Percentiles rank a stretch among this genome's conserved stretches.
Evolutionary conservation across 2,113 vertebrate species (phyloP).

Genomic region (Mirounga angustirostris): DNA sequence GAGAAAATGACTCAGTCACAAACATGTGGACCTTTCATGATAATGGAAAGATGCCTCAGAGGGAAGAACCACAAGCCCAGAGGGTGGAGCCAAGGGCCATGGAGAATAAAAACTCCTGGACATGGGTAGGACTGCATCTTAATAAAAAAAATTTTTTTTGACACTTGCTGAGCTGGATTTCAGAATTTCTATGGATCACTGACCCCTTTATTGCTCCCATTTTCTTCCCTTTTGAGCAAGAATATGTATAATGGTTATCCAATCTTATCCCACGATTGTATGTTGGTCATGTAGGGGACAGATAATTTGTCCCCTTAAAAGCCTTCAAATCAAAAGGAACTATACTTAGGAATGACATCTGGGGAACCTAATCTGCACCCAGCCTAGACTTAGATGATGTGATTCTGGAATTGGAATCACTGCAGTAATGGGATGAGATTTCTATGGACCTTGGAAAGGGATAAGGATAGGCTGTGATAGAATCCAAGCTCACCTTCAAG

Average conservation of each 20-base stretch:
- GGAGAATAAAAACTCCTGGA: background rate
- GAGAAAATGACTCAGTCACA: background rate
- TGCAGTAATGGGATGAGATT: background rate
- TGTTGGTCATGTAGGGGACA: background rate
- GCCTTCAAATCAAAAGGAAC: background rate
- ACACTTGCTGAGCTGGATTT: background rate
- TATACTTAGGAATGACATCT: background rate
- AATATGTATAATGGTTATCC: background rate
- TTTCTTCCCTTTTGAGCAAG: slow-evolving; percentile 8
- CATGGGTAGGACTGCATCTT: background rate
- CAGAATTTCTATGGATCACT: background rate
- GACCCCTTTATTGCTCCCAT: background rate
- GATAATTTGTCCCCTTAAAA: background rate
- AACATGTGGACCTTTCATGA: background rate
- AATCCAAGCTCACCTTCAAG: background rate
- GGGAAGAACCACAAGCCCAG: background rate
- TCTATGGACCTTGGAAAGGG: background rate
- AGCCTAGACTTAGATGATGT: background rate
- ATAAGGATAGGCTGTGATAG: background rate
- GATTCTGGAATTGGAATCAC: background rate
- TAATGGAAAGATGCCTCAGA: background rate
- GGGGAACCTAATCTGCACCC: background rate
- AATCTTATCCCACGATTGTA: background rate
- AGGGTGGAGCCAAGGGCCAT: background rate
- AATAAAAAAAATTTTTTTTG: background rate